Evolutionary conservation across 2,888 invertebrate genomes (phyloP), one percentile per base, ranked within the genome.

Genomic region (Carcina quercana): DNA sequence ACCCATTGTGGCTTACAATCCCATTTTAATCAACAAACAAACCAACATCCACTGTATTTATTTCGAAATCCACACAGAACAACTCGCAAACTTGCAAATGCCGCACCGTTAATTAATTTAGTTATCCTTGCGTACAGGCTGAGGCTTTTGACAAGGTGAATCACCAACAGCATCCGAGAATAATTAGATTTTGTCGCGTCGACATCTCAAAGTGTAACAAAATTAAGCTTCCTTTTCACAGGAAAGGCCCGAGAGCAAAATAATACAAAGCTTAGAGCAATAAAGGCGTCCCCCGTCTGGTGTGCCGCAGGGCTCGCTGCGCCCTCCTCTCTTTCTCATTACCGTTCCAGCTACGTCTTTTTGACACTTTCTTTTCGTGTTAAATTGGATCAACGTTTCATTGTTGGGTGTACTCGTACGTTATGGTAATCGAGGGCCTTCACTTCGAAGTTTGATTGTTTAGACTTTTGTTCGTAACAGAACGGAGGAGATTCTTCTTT

Each of bases 151-250:
- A 80, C 70, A 70, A 80, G 64, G 72, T 74, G 66, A 71, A 66
- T 61, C 67, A 55, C 50, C 51, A 59, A 10, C 24, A 60, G 61
- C 61, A 63, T 59, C 65, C 70, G 53, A 54, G 65, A 64, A 65
- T 82, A 83, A 83, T 79, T 78, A 76, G 72, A 79, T 80, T 79
- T 71, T 72, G 73, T 71, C 71, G 68, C 66, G 72, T 63, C 76
- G 79, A 72, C 78, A 74, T 83, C 82, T 83, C 82, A 75, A 82
- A 82, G 79, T 73, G 74, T 79, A 83, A 82, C 76, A 58, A 65
- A 82, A 82, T 82, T 82, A 82, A 75, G 71, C 70, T 71, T 76
- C 75, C 79, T 76, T 73, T 78, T 73, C 73, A 73, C 72, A 58
- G 54, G 58, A 59, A 59, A 65, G 62, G 62, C 57, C 63, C 66